Base-by-base conservation (phyloP, 2,113 vertebrate genomes). In the Okapia johnstoni region DNA sequence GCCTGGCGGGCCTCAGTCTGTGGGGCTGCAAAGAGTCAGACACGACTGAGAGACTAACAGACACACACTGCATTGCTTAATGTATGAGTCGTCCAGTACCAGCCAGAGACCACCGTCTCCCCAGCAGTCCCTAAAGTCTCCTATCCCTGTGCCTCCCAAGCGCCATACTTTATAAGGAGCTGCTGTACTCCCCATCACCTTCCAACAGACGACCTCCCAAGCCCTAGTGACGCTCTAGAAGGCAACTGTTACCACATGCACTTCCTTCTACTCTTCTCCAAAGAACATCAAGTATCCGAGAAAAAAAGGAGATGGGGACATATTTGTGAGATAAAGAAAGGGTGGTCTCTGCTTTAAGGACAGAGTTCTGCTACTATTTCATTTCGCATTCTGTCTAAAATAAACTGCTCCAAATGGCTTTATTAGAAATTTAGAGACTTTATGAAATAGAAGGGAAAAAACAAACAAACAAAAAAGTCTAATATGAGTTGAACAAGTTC, bases 381-480 rank as follows among this genome's bases (percentile, higher is more conserved):
- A 86, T 91, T 93, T 93, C 23, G 54, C 43, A 54, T 70, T 85
- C 79, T 80, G 48, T 85, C 94, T 93, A 88, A 94, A 96, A 95
- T 33, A 58, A 84, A 28, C 21, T 92, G 84, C n/a, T 85, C 57
- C 87, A 85, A 96, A 77, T 85, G 19, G 86, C 76, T 81, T 94
- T 80, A 97, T 28, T 58, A 81, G 79, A 87, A 60, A 93, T 81
- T 46, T 7, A 63, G 85, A 97, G 76, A 43, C 10, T 92, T 89
- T 61, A 50, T 43, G 26, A 96, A 96, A 85, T 6, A 88, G 28
- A 96, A 48, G 96, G 13, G 21, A 55, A 33, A 76, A 88, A 98
- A 90, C 26, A 80, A 60, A 80, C 28, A 5, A 73, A 91, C 12
- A 80, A 30, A 85, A 15, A 95, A 87, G 28, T 92, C 63, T 97